Percentiles rank a stretch among this genome's conserved stretches.
Conservation (phyloP, 2,888 invertebrate species). For the Brachyptera risi region DNA sequence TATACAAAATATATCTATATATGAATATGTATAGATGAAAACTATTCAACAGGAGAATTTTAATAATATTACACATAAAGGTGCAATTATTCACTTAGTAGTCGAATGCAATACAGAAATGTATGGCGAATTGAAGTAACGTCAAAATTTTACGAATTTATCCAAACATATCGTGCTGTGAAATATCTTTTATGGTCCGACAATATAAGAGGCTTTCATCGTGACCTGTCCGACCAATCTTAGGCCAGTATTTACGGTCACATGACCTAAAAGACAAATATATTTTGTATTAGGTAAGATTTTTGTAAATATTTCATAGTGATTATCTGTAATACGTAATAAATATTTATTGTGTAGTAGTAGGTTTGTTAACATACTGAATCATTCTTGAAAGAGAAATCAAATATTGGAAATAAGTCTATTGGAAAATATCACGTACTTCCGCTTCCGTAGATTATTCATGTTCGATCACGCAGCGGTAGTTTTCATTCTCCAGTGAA, state of each 20-base stretch:
- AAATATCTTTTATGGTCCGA: not conserved
- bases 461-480: too few relatives aligned
- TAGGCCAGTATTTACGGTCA: constrained; percentile 15
- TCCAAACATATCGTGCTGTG: constrained; percentile 27
- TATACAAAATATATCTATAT: too few relatives aligned
- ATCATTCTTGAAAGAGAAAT: too few relatives aligned
- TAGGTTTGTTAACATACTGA: too few relatives aligned
- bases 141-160: constrained; percentile 21
- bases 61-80: not conserved
- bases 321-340: too few relatives aligned
- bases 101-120: constrained; percentile 15
- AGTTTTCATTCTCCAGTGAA: too few relatives aligned
- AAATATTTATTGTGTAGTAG: too few relatives aligned
- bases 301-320: not conserved
- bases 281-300: constrained; percentile 1
- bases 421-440: too few relatives aligned
- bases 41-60: not conserved
- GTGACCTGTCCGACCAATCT: not conserved
- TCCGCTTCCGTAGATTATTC: too few relatives aligned
- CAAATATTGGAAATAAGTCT: too few relatives aligned
- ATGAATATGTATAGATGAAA: too few relatives aligned
- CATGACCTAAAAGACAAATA: constrained; percentile 11
- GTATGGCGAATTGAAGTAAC: not conserved
- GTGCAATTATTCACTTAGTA: not conserved
- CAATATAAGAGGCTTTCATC: not conserved